Evolutionary conservation across 1,140 invertebrate species (phyloP), one percentile per base, ranked within the genome.

Genomic region (Drosophila lacertosa): DNA sequence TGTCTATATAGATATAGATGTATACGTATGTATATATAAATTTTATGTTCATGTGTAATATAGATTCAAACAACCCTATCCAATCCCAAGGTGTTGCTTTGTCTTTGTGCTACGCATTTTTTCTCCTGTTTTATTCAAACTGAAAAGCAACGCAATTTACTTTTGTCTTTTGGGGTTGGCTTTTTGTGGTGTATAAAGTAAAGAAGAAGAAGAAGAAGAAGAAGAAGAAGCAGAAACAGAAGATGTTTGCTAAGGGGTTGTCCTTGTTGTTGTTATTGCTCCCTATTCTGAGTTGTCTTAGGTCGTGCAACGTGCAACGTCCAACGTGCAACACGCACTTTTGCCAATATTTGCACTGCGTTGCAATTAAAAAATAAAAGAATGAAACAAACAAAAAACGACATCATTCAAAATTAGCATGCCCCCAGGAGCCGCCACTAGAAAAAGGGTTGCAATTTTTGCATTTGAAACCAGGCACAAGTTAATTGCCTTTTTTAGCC

Each of bases 111-210:
- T 70, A 86, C 81, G 82, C 81, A 84, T 72, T 70, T 80, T 74
- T 63, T 71, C 66, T 74, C 62, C 39, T 54, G n/a, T n/a, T n/a
- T n/a, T n/a, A 33, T 44, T 62, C 51, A 35, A 66, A 58, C 62
- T 37, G 62, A 58, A 69, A 81, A 59, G 79, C 60, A 79, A 84
- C 81, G 81, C 81, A 84, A 86, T 84, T 84, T 80, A 70, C 77
- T 53, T 77, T 81, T 67, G 50, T 74, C 35, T 79, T 62, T 88
- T 82, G 74, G 82, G 82, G 77, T 86, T 88, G 82, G 64, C 77
- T 86, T 88, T 39, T 63, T 88, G 81, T 70, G 81, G 80, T 47
- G 57, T 51, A 53, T 58, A 15, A n/a, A n/a, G n/a, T n/a, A n/a
- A n/a, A n/a, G n/a, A n/a, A n/a, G n/a, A n/a, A n/a, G 47, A 20